A percentile compares a stretch with the other conserved stretches of the same genome.
Conservation (phyloP, 1,140 invertebrate species). For the Pomacea maculata region DNA sequence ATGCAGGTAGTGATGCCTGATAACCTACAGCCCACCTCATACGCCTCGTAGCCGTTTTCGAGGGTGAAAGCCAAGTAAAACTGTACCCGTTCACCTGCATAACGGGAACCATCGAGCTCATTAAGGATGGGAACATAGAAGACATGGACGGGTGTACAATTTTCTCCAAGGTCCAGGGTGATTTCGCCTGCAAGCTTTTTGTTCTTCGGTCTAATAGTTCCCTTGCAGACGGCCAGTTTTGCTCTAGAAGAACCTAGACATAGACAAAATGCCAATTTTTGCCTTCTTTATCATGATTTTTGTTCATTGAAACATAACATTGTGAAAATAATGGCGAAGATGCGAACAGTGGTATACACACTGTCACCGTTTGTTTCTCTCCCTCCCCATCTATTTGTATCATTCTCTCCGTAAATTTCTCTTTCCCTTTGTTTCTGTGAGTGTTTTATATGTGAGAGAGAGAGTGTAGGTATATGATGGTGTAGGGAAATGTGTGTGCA, state of each 20-base stretch:
- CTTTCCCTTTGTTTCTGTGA: too few relatives aligned
- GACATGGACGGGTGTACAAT: slow-evolving; percentile 16
- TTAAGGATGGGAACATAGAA: slow-evolving; percentile 28
- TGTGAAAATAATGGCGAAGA: too few relatives aligned
- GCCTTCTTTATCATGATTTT: too few relatives aligned
- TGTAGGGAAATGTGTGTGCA: background rate
- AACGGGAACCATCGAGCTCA: slow-evolving; percentile 11
- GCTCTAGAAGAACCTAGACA: background rate
- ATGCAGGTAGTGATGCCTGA: too few relatives aligned
- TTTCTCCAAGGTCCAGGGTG: slow-evolving; percentile 31
- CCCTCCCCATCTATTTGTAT: too few relatives aligned
- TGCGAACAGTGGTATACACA: too few relatives aligned
- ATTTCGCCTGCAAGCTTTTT: slow-evolving; percentile 28
- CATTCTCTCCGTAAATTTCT: too few relatives aligned
- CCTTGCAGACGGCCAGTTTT: slow-evolving; percentile 31
- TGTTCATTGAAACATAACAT: too few relatives aligned
- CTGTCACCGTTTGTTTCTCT: too few relatives aligned
- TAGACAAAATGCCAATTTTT: too few relatives aligned
- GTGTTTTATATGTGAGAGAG: too few relatives aligned
- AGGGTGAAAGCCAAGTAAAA: slow-evolving; percentile 34
- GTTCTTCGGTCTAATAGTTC: slow-evolving; percentile 31
- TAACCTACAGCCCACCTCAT: slow-evolving; percentile 18
- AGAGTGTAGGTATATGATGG: too few relatives aligned
- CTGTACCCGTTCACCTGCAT: slow-evolving; percentile 29
- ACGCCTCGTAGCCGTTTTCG: slow-evolving; percentile 36